phyloP scores from a whole-genome alignment of 2,113 vertebrate species.

The Ceyx margarethae region DNA sequence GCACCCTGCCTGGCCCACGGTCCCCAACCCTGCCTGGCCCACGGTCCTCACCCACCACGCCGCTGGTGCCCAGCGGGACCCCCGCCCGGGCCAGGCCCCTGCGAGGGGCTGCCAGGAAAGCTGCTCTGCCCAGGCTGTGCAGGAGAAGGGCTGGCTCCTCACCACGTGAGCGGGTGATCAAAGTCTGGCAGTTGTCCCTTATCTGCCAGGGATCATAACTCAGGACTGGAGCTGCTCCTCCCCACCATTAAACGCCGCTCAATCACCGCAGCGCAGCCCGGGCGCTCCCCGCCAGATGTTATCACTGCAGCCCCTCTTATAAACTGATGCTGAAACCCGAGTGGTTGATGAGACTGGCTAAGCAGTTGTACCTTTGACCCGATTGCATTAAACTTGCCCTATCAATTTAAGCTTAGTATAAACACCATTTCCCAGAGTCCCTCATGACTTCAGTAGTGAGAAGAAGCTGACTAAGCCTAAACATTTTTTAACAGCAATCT shows the following conservation, averaged over 20 bases:
- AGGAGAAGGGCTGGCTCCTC: constrained; percentile 46
- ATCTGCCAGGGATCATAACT: constrained; percentile 74
- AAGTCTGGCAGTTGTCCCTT: constrained; percentile 72
- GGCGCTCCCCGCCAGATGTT: constrained; percentile 82
- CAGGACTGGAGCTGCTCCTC: constrained; percentile 74
- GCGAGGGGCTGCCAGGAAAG: neutral
- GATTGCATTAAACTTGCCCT: constrained; percentile 85
- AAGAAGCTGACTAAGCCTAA: constrained; percentile 84
- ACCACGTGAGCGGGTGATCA: constrained; percentile 55
- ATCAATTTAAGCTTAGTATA: constrained; percentile 87
- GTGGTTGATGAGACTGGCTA: constrained; percentile 87
- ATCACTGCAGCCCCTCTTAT: constrained; percentile 80
- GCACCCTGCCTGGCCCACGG: neutral
- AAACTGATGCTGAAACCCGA: constrained; percentile 84
- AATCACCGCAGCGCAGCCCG: constrained; percentile 76
- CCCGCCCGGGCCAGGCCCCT: neutral
- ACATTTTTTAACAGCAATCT: constrained; percentile 87
- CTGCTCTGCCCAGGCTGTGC: neutral
- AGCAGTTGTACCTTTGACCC: constrained; percentile 89
- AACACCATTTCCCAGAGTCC: constrained; percentile 85
- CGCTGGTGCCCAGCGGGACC: no score
- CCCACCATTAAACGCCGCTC: constrained; percentile 79
- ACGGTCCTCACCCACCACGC: no score
- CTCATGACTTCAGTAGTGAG: constrained; percentile 80
- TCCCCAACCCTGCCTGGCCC: neutral